A percentile compares a stretch with the other conserved stretches of the same genome.
These are phyloP conservation scores for Yoshiicerus persimilis DNA, from an alignment of 1,140 invertebrate species.

Conservation along the genomic window DNA sequence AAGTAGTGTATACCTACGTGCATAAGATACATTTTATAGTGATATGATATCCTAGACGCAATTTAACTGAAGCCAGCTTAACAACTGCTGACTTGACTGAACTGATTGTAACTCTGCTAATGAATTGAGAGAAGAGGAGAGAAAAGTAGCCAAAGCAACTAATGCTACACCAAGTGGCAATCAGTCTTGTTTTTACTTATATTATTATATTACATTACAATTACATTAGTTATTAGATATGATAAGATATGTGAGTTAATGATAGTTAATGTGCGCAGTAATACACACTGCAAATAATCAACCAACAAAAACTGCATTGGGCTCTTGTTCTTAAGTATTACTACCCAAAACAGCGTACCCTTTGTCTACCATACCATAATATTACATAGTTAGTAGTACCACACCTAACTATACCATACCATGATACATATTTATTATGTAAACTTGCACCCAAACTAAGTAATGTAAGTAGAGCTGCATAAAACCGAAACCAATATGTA, in stretches of 20 bases:
- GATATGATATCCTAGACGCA: not conserved
- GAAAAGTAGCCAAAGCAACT: not conserved
- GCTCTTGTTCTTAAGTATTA: not conserved
- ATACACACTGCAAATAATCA: not conserved
- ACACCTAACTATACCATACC: not conserved
- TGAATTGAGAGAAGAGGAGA: not conserved
- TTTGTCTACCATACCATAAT: not conserved
- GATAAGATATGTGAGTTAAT: not conserved
- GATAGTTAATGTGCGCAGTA: not conserved
- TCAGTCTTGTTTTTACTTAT: slow-evolving; percentile 8
- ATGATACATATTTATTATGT: not conserved
- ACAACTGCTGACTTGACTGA: not conserved
- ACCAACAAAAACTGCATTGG: not conserved
- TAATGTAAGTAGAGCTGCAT: not conserved
- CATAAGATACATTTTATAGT: not conserved
- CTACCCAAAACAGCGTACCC: not conserved
- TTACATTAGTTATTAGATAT: not conserved
- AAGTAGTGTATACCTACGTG: not conserved
- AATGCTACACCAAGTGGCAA: not conserved
- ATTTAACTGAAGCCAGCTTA: not conserved
- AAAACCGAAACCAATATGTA: not conserved
- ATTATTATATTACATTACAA: slow-evolving; percentile 4
- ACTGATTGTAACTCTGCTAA: slow-evolving; percentile 8
- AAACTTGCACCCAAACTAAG: not conserved
- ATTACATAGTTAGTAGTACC: not conserved